Percentiles rank a stretch among this genome's conserved stretches.
Conservation (phyloP, 2,113 vertebrate species). For the Oostethus manadensis region DNA sequence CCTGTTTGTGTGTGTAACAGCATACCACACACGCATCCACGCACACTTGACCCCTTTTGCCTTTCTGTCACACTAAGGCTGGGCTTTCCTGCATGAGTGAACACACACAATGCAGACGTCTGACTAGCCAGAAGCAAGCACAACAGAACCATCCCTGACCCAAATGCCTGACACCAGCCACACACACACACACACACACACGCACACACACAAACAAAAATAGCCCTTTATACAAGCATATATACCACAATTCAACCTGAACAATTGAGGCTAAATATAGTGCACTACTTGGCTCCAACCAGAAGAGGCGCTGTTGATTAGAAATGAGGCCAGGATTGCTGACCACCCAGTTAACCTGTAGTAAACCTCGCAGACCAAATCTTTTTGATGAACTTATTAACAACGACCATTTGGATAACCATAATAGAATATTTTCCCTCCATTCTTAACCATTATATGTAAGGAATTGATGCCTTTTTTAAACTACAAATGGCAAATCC, state of each 20-base stretch:
- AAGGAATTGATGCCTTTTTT: too few species aligned
- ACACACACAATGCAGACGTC: slow-evolving; percentile 42
- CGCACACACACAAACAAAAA: slow-evolving; percentile 9
- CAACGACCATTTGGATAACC: too few species aligned
- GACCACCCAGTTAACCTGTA: too few species aligned
- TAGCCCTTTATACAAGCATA: background rate
- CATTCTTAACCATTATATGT: too few species aligned
- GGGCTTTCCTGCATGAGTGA: slow-evolving; percentile 50
- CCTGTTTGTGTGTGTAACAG: slow-evolving; percentile 11
- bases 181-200: slow-evolving; percentile 1
- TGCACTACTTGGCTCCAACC: too few species aligned
- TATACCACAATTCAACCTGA: background rate
- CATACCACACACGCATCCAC: slow-evolving; percentile 7
- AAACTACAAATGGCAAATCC: too few species aligned
- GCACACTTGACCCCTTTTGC: slow-evolving; percentile 28
- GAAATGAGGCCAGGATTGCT: too few species aligned
- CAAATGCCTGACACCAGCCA: slow-evolving; percentile 37
- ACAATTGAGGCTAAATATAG: too few species aligned
- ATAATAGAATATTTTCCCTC: too few species aligned
- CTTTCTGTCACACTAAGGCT: slow-evolving; percentile 23
- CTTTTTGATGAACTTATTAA: too few species aligned
- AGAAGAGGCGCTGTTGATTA: too few species aligned
- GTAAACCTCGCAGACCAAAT: too few species aligned
- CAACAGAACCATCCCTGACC: slow-evolving; percentile 36
- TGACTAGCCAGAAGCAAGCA: slow-evolving; percentile 11